Conservation (phyloP, 2,888 invertebrate species). For the Mesorhabditis sp. region DNA sequence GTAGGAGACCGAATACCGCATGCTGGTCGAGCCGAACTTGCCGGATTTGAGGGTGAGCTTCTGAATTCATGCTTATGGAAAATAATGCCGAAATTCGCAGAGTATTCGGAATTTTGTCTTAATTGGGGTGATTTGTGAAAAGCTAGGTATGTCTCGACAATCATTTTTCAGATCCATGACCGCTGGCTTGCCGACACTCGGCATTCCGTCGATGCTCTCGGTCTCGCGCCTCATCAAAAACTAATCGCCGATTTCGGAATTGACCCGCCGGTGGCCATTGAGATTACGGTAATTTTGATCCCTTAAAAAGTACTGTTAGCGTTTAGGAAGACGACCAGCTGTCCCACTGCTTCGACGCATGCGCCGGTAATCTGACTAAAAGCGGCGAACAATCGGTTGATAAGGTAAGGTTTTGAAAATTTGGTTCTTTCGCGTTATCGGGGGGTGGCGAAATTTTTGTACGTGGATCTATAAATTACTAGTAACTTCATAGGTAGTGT, state of each 20-base stretch:
- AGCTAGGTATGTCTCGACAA: no score
- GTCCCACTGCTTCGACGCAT: neutral
- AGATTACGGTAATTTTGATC: slow-evolving; percentile 21
- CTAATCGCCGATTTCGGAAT: slow-evolving; percentile 18
- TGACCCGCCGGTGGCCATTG: slow-evolving; percentile 24
- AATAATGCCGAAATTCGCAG: neutral
- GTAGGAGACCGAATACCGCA: slow-evolving; percentile 89
- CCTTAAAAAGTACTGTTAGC: neutral
- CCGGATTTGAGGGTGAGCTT: slow-evolving; percentile 69
- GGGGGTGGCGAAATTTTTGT: no score
- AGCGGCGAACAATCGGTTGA: neutral
- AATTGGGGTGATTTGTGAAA: neutral
- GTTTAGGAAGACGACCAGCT: neutral
- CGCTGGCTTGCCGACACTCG: no score
- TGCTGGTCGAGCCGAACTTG: slow-evolving; percentile 96
- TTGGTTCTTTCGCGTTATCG: no score
- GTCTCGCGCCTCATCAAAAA: neutral
- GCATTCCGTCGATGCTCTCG: no score
- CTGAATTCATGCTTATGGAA: neutral
- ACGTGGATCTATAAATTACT: no score
- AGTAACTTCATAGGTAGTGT: no score
- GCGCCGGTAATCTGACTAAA: neutral
- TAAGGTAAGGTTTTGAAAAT: no score
- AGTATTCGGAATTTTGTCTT: neutral
- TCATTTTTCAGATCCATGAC: no score